phyloP scores from a whole-genome alignment of 2,113 vertebrate species.

The Sinocyclocheilus maitianheensis region DNA sequence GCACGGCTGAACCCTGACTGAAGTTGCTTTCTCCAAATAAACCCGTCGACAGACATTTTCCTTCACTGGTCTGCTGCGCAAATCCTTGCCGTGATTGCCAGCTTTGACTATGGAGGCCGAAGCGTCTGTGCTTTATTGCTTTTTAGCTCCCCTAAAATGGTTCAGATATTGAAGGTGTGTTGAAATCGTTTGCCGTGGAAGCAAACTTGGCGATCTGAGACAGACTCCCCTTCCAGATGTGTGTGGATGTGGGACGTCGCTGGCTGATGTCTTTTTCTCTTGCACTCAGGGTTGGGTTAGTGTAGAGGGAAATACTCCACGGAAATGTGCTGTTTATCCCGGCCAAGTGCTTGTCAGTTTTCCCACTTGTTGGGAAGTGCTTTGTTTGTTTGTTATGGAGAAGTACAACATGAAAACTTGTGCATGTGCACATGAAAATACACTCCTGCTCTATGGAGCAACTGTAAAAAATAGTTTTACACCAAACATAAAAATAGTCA shows the following conservation, averaged over 20 bases:
- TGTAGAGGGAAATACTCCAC: constrained; percentile 21
- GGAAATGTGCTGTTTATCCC: constrained; percentile 15
- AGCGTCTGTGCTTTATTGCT: constrained; percentile 56
- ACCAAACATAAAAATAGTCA: constrained; percentile 6
- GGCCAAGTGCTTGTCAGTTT: constrained; percentile 35
- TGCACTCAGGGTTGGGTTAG: constrained; percentile 25
- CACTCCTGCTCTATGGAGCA: background rate
- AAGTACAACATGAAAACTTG: constrained; percentile 21
- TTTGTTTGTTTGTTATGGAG: constrained; percentile 54
- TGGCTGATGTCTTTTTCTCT: constrained; percentile 15
- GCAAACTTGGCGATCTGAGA: constrained; percentile 29
- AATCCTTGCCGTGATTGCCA: constrained; percentile 59
- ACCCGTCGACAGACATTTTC: constrained; percentile 62
- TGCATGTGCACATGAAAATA: constrained; percentile 3
- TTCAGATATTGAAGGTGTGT: constrained; percentile 42
- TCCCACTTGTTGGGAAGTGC: constrained; percentile 39
- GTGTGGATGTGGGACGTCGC: constrained; percentile 9
- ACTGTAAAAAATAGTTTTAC: background rate
- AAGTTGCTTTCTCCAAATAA: constrained; percentile 57
- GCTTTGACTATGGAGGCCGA: constrained; percentile 55
- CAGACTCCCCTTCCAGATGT: constrained; percentile 51
- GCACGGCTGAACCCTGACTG: constrained; percentile 44
- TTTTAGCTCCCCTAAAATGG: constrained; percentile 39
- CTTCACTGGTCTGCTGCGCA: constrained; percentile 60
- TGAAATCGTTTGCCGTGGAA: constrained; percentile 49